Conservation (phyloP, 2,113 vertebrate species). For the Gadus chalcogrammus region DNA sequence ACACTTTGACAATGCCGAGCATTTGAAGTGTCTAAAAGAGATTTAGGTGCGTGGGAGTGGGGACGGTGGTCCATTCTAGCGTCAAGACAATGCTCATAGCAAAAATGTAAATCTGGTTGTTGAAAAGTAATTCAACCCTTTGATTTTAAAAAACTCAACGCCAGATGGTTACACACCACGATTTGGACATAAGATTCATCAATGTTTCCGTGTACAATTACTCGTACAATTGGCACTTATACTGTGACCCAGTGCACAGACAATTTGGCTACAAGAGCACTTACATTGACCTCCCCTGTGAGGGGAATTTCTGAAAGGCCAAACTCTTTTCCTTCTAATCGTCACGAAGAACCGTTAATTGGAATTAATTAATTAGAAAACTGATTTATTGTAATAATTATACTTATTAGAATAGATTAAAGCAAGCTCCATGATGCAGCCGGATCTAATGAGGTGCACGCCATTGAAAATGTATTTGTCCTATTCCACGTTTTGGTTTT, state of each 20-base stretch:
- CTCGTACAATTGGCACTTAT: constrained; percentile 50
- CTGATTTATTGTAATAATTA: too few relatives aligned
- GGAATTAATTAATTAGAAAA: too few relatives aligned
- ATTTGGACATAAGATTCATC: too few relatives aligned
- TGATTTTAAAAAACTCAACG: too few relatives aligned
- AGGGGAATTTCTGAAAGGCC: constrained; percentile 9
- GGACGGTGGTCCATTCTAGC: background rate
- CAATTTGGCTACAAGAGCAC: constrained; percentile 34
- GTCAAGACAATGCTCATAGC: too few relatives aligned
- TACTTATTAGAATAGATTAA: too few relatives aligned
- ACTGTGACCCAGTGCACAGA: constrained; percentile 21
- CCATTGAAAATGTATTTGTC: constrained; percentile 63
- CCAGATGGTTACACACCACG: too few relatives aligned
- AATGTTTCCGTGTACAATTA: background rate
- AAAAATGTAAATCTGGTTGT: background rate
- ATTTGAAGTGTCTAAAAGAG: constrained; percentile 71
- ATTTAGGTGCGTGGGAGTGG: constrained; percentile 20
- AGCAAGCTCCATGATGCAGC: too few relatives aligned
- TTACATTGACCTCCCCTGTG: constrained; percentile 29
- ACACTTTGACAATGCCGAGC: constrained; percentile 72
- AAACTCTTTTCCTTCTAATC: too few relatives aligned
- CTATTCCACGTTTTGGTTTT: constrained; percentile 27
- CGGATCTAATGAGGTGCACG: constrained; percentile 63
- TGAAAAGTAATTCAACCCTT: background rate
- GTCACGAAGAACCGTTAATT: too few relatives aligned